Evolutionary conservation across 2,888 invertebrate species (phyloP), one percentile per base, ranked within the genome.

Genomic region (Aphidius colemani): DNA sequence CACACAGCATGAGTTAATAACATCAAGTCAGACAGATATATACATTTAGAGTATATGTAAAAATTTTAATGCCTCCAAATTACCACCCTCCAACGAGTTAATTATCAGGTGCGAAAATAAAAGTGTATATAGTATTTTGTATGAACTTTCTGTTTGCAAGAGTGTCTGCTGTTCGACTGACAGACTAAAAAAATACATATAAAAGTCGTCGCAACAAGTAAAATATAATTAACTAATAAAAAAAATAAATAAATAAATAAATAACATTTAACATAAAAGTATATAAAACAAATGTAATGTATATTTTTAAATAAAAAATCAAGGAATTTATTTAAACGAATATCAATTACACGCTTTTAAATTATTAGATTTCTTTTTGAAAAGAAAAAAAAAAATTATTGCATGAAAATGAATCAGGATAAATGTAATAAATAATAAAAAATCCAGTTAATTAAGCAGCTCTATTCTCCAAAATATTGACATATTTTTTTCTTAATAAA

Each of bases 91-190:
- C 11, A 44, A 51, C 60, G 40, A 50, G 51, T 51, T 60, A 60
- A 60, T 60, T 60, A 51, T 60, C 51, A 53, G 51, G 51, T 51
- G 60, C 51, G 60, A 60, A 60, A 60, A 51, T 43, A 45, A 51
- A 39, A 60, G 44, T 60, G 18, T 51, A 30, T 30, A 44, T 9
- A 18, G 41, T 41, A 11, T 13, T 43, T 41, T 13, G n/a, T 30
- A 30, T 30, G 5, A 30, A 7, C 55, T 9, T 53, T 50, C 18
- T 18, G n/a, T 13, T 13, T 53, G n/a, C 30, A 53, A 39, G 30
- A 39, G 39, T n/a, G 30, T 7, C 40, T 30, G 39, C 46, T 7
- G 46, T 10, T 46, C 18, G 13, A 50, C 50, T 30, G 13, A 50
- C 50, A 30, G 50, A 53, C 13, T 18, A 18, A 18, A 18, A 18